Percentiles rank a stretch among this genome's conserved stretches.
Evolutionary conservation across 2,797 vertebrate species (phyloP).

Genomic region (Glossophaga mutica): DNA sequence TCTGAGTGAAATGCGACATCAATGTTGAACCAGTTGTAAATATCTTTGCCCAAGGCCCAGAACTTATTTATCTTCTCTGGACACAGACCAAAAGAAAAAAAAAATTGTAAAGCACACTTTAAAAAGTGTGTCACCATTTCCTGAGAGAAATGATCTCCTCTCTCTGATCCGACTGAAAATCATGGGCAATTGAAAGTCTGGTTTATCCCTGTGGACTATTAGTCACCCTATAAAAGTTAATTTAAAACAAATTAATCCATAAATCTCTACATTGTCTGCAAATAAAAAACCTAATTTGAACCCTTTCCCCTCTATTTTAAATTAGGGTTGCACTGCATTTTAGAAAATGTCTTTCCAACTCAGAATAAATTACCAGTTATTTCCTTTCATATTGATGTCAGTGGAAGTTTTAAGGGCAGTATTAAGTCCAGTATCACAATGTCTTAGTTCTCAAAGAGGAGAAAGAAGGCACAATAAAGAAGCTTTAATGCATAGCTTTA

Average conservation of each 20-base stretch:
- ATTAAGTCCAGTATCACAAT: background rate
- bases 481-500: background rate
- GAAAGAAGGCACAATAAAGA: background rate
- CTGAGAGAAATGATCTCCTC: conserved; percentile 61
- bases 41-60: conserved; percentile 37
- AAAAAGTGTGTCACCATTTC: conserved; percentile 55
- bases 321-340: conserved; percentile 62
- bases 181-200: conserved; percentile 65
- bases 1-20: conserved; percentile 53
- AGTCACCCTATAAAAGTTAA: conserved; percentile 78
- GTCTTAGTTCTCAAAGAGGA: conserved; percentile 7
- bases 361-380: conserved; percentile 65
- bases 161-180: conserved; percentile 66
- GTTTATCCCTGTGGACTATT: conserved; percentile 72
- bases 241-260: conserved; percentile 80
- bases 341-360: conserved; percentile 63
- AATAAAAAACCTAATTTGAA: conserved; percentile 76
- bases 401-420: conserved; percentile 37
- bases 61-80: conserved; percentile 58
- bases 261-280: conserved; percentile 77
- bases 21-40: background rate
- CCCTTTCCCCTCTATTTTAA: conserved; percentile 68
- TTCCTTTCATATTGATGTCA: conserved; percentile 54
- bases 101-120: conserved; percentile 14
- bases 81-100: conserved; percentile 7